Conservation (phyloP, 2,113 vertebrate species). For the Cryptotis parvus region DNA sequence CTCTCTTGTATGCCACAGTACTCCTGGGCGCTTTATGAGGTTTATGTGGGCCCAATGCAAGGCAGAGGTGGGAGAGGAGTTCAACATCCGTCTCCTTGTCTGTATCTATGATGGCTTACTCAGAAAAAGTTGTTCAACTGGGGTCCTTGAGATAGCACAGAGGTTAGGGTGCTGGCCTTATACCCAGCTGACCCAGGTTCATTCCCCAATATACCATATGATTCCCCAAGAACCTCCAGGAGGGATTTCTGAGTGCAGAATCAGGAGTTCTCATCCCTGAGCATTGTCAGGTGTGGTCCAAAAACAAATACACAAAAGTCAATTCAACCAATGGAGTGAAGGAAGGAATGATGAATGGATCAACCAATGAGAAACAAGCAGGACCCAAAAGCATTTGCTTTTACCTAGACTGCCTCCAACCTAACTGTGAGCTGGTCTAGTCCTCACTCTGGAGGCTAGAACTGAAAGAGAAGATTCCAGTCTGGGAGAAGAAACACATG, state of each 20-base stretch:
- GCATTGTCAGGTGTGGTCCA: too few species aligned
- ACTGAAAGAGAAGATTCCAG: neutral
- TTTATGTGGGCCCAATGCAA: neutral
- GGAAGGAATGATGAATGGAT: slow-evolving; percentile 1
- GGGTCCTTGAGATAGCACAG: too few species aligned
- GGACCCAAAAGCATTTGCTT: neutral
- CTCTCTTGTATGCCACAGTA: neutral
- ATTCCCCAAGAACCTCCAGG: too few species aligned
- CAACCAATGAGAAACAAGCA: neutral
- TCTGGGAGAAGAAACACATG: neutral
- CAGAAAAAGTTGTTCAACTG: neutral
- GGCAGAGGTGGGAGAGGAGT: too few species aligned
- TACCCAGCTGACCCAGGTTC: too few species aligned
- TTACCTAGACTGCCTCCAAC: neutral
- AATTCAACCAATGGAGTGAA: neutral
- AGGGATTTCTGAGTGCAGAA: too few species aligned
- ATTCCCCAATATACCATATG: too few species aligned
- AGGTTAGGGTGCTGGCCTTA: too few species aligned
- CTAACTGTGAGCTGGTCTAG: neutral
- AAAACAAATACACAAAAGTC: too few species aligned
- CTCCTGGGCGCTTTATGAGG: neutral
- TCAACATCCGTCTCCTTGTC: neutral
- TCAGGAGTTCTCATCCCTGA: too few species aligned
- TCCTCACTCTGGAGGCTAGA: neutral
- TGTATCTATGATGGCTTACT: neutral